These are phyloP conservation scores for Popillia japonica DNA, from an alignment of 1,140 invertebrate species.

Conservation along the genomic window DNA sequence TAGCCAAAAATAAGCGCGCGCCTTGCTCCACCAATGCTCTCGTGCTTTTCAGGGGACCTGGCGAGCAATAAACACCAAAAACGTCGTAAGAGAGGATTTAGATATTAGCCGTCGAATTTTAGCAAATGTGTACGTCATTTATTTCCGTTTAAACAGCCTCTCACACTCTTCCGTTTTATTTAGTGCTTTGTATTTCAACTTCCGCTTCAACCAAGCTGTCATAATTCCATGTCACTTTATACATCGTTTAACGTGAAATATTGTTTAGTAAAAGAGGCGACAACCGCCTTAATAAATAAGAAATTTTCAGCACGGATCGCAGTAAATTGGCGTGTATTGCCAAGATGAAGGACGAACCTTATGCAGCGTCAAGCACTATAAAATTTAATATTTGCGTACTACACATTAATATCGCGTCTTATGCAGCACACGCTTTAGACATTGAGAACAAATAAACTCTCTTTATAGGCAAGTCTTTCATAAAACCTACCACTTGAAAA, in stretches of 20 bases:
- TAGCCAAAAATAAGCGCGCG: neutral
- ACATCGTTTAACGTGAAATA: slow-evolving; percentile 6
- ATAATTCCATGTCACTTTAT: slow-evolving; percentile 8
- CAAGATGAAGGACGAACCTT: neutral
- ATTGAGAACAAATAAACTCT: neutral
- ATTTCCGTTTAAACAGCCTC: neutral
- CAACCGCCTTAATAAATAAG: slow-evolving; percentile 10
- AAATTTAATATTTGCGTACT: neutral
- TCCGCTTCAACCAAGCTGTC: neutral
- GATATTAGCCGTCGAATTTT: neutral
- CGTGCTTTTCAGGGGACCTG: neutral
- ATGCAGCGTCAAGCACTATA: neutral
- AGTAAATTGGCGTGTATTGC: neutral
- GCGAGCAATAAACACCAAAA: neutral
- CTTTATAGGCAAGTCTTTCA: neutral
- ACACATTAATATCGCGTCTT: slow-evolving; percentile 1
- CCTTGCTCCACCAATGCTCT: neutral
- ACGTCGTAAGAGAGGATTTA: neutral
- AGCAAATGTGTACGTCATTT: neutral
- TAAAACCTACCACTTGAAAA: neutral
- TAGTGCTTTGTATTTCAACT: neutral
- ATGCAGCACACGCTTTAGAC: neutral
- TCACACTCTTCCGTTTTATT: neutral
- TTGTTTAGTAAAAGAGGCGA: slow-evolving; percentile 11
- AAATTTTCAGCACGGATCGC: neutral